Conservation (phyloP, 2,113 vertebrate genomes). For the Neofelis nebulosa region DNA sequence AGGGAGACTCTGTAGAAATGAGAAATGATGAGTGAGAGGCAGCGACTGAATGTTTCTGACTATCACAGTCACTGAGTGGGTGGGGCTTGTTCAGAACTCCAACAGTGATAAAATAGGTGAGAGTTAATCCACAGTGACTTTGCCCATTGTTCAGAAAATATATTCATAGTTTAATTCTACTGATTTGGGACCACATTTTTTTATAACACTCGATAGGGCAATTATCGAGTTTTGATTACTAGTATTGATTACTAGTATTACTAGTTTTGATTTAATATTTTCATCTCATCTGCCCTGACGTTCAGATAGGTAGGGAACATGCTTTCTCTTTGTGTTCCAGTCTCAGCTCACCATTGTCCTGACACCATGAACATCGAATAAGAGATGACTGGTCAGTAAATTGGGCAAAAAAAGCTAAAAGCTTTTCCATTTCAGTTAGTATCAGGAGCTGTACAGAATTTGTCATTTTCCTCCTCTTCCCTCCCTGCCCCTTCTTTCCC, state of each 20-base stretch:
- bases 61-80: accelerated
- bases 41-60: not conserved
- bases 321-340: not conserved
- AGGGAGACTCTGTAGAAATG: not conserved
- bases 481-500: not conserved
- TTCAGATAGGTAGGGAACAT: not conserved
- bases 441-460: not conserved
- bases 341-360: not conserved
- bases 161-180: not conserved
- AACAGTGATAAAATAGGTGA: not conserved
- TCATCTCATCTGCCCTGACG: not conserved
- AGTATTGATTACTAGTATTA: too few species aligned
- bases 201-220: not conserved
- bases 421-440: not conserved
- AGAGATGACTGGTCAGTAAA: not conserved
- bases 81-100: not conserved
- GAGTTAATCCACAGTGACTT: not conserved
- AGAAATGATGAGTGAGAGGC: not conserved
- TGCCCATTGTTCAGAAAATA: not conserved
- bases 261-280: not conserved
- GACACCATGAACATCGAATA: not conserved
- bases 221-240: too few species aligned
- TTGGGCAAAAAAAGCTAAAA: not conserved
- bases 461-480: not conserved
- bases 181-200: not conserved